Evolutionary conservation across 2,888 invertebrate species (phyloP).

Genomic region (Cyclophora albipunctata): DNA sequence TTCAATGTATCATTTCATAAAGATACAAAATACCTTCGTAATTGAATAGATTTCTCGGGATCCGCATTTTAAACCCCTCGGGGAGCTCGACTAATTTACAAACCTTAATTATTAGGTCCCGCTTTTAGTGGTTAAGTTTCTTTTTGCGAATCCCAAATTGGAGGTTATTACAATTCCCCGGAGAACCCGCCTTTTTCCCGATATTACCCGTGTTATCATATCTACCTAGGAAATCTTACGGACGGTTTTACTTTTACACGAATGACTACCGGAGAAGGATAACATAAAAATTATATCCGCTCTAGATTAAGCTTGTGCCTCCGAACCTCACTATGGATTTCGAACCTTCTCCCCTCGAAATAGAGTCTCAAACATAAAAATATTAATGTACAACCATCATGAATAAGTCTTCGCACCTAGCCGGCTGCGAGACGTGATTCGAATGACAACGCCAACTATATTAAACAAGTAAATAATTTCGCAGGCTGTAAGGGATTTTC

Average conservation of each 20-base stretch:
- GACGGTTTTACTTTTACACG: conserved; percentile 1
- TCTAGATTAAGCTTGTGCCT: conserved; percentile 9
- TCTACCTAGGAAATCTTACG: background rate
- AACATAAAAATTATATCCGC: conserved; percentile 17
- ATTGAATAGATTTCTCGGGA: no score
- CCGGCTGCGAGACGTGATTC: conserved; percentile 31
- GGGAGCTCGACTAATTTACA: no score
- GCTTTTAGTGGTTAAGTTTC: background rate
- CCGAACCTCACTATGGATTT: conserved; percentile 1
- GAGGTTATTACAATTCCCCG: background rate
- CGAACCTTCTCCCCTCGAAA: conserved; percentile 7
- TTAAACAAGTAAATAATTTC: conserved; percentile 58
- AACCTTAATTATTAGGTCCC: no score
- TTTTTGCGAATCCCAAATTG: background rate
- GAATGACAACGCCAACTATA: conserved; percentile 35
- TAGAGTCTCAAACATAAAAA: conserved; percentile 10
- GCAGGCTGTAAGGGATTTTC: conserved; percentile 43
- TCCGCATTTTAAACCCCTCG: conserved; percentile 3
- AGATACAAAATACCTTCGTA: no score
- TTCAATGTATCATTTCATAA: no score
- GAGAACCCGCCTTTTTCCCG: background rate
- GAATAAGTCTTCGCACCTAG: conserved; percentile 25
- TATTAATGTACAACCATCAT: conserved; percentile 20
- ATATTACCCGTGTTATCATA: background rate
- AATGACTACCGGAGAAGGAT: conserved; percentile 8